Evolutionary conservation across 30 jellyfish, hydroid and myxozoan species (phyloP), one percentile per base, ranked within the genome.

Genomic region (Cassiopea andromeda): DNA sequence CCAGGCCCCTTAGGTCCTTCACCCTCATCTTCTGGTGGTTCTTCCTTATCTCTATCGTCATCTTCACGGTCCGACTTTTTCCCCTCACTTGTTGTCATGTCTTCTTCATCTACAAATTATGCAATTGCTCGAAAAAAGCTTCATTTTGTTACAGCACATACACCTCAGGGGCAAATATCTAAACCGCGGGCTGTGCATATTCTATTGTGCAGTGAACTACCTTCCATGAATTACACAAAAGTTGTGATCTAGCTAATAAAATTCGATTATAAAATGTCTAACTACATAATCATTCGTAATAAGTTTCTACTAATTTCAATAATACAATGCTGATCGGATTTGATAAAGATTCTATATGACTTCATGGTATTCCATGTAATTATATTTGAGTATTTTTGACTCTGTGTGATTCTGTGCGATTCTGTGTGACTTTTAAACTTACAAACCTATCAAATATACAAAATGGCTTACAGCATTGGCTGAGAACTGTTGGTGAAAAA

Each of bases 51-150:
- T 70, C 38, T 27, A 19, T 19, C 79, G 54, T 70, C 93, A 75
- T 85, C 93, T 85, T 48, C 82, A 47, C 45, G 85, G 71, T 87
- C 94, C 38, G 85, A 69, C 77, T 87, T 77, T 76, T 87, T 89
- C 43, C 78, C 90, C 17, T 80, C 97, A 12, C 78, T 78, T 71
- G 84, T 89, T 15, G 88, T 82, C 66, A 74, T 71, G 57, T 89
- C 96, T 38, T 89, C 92, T 47, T 75, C 91, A 64, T 89, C 96
- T 81, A 72, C 67, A 45, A 48, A 49, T 48, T 38, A 84, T 70
- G 79, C 79, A 70, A 70, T 70, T 50, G 79, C 79, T 70, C 61
- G 70, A 78, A 78, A 48, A 43, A 78, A 58, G 72, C 60, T 43
- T 60, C 58, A 78, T 59, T 43, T 48, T 43, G 72, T 27, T 48